These are phyloP conservation scores for Cuculus canorus DNA, from an alignment of 2,797 vertebrate genomes.

Conservation along the genomic window DNA sequence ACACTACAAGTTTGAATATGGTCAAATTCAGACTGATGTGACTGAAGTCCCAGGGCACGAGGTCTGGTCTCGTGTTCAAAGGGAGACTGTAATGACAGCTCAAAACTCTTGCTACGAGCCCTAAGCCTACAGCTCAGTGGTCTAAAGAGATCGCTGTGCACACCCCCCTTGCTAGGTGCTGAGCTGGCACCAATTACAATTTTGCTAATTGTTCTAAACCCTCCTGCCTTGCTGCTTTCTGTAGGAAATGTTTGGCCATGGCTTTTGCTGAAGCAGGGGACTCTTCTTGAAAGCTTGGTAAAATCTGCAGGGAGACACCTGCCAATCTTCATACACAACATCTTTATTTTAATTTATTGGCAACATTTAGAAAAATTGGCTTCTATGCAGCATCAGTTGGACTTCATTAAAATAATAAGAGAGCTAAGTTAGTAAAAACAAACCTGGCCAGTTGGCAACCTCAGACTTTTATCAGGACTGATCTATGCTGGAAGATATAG, in stretches of 20 bases:
- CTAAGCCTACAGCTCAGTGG: background rate
- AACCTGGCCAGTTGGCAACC: constrained; percentile 61
- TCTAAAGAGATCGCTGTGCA: background rate
- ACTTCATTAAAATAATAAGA: constrained; percentile 68
- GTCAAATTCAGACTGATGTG: background rate
- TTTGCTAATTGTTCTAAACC: constrained; percentile 40
- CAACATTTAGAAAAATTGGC: constrained; percentile 32
- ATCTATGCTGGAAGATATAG: constrained; percentile 47
- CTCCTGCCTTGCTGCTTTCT: constrained; percentile 5
- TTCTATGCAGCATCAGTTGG: constrained; percentile 54
- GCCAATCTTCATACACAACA: constrained; percentile 44
- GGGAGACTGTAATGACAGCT: background rate
- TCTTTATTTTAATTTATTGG: constrained; percentile 63
- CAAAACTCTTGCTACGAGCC: background rate
- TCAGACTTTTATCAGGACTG: constrained; percentile 58
- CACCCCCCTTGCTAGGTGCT: background rate
- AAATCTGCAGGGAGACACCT: constrained; percentile 39
- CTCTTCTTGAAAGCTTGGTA: constrained; percentile 11
- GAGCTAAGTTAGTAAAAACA: constrained; percentile 56
- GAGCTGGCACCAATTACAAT: constrained; percentile 38
- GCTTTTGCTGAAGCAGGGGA: background rate
- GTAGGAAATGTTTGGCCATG: background rate
- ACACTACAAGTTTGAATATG: background rate
- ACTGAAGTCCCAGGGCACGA: background rate
- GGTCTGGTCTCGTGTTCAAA: background rate